A percentile compares a stretch with the other conserved stretches of the same genome.
Conservation (phyloP, 2,113 vertebrate genomes). For the Chrysemys picta region DNA sequence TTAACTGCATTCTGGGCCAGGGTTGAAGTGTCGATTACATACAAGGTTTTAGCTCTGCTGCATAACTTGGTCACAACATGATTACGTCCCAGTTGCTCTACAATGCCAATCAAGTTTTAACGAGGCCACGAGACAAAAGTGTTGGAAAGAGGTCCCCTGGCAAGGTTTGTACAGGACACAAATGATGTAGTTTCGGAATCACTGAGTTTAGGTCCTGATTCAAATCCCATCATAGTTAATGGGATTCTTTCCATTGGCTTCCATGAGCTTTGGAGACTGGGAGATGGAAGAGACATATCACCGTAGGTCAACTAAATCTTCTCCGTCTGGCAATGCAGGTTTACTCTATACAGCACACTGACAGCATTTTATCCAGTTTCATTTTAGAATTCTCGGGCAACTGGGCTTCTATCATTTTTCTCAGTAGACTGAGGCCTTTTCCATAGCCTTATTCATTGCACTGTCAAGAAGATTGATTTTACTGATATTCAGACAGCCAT, state of each 20-base stretch:
- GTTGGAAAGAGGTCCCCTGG: neutral
- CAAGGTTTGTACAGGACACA: neutral
- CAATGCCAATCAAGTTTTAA: neutral
- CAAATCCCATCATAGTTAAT: neutral
- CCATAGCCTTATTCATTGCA: neutral
- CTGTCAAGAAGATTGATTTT: neutral
- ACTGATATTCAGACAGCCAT: neutral
- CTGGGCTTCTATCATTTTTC: neutral
- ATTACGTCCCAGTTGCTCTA: neutral
- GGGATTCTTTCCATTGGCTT: neutral
- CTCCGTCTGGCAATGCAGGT: neutral
- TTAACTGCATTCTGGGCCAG: neutral
- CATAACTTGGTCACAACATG: neutral
- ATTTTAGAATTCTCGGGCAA: neutral
- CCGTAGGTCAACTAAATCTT: neutral
- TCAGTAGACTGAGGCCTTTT: neutral
- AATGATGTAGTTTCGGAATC: neutral
- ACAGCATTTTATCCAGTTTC: neutral
- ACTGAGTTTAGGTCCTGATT: neutral
- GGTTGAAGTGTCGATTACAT: neutral
- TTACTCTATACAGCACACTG: accelerated
- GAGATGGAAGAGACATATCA: neutral
- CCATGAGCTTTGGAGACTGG: neutral
- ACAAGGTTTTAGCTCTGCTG: neutral
- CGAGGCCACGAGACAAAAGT: neutral